Conservation (phyloP, 2,888 invertebrate genomes). For the Andrena camellia region DNA sequence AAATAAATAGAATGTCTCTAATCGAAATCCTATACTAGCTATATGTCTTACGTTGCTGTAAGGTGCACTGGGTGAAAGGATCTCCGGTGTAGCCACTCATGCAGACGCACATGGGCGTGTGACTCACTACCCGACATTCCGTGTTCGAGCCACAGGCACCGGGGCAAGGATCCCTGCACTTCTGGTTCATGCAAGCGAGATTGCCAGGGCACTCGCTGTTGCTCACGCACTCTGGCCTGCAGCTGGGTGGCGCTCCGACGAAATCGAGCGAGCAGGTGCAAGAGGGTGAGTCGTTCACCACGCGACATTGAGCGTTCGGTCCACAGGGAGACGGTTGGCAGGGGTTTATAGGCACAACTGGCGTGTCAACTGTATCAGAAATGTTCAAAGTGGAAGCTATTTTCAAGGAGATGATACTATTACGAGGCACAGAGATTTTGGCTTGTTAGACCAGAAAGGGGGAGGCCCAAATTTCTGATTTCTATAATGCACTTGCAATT, state of each 20-base stretch:
- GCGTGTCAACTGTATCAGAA: slow-evolving; percentile 38
- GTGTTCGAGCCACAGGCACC: slow-evolving; percentile 85
- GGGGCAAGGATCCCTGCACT: slow-evolving; percentile 87
- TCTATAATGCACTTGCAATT: not conserved
- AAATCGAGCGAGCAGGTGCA: slow-evolving; percentile 89
- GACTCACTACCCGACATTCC: slow-evolving; percentile 85
- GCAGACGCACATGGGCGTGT: slow-evolving; percentile 87
- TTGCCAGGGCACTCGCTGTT: slow-evolving; percentile 85
- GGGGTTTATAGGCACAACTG: slow-evolving; percentile 79
- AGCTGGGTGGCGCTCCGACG: slow-evolving; percentile 91
- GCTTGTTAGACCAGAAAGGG: not conserved
- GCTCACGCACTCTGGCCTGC: slow-evolving; percentile 86
- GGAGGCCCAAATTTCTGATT: not conserved
- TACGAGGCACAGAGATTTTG: not conserved
- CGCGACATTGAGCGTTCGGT: slow-evolving; percentile 90
- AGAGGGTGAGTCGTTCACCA: slow-evolving; percentile 87
- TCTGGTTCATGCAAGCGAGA: slow-evolving; percentile 85
- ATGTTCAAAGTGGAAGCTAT: not conserved
- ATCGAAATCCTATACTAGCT: slow-evolving; percentile 65
- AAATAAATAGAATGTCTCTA: not conserved
- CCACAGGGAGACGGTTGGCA: slow-evolving; percentile 90
- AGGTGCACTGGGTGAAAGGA: slow-evolving; percentile 90
- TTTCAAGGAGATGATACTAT: too few species aligned
- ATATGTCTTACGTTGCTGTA: slow-evolving; percentile 76
- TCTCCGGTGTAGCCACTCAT: slow-evolving; percentile 87